Conservation (phyloP, 1,140 invertebrate species). For the Zaprionus ornatus region DNA sequence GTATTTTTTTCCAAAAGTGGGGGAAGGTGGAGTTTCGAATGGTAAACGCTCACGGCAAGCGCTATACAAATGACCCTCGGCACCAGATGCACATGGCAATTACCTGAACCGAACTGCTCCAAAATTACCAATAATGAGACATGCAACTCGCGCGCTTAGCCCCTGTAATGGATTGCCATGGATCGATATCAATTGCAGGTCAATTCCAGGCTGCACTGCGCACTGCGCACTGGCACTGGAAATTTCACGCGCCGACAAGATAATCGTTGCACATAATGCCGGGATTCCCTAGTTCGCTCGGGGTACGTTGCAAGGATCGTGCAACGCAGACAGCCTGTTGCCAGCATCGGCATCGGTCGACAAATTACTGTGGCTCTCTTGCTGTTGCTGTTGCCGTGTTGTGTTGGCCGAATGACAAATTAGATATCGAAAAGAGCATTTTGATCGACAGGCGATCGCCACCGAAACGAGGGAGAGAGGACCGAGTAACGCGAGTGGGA, state of each 20-base stretch:
- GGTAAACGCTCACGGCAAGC: background rate
- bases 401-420: slow-evolving; percentile 78
- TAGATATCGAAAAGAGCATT: slow-evolving; percentile 81
- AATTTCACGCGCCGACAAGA: slow-evolving; percentile 81
- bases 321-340: slow-evolving; percentile 75
- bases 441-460: slow-evolving; percentile 81
- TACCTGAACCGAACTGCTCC: slow-evolving; percentile 67
- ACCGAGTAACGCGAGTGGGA: slow-evolving; percentile 29
- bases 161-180: slow-evolving; percentile 81
- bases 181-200: slow-evolving; percentile 83
- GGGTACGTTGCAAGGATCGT: slow-evolving; percentile 61
- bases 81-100: slow-evolving; percentile 44
- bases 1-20: background rate
- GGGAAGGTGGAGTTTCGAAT: background rate
- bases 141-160: slow-evolving; percentile 82
- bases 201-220: slow-evolving; percentile 58
- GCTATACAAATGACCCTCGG: slow-evolving; percentile 47
- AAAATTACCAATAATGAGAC: slow-evolving; percentile 83
- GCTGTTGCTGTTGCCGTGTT: slow-evolving; percentile 19
- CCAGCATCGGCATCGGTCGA: slow-evolving; percentile 30
- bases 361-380: slow-evolving; percentile 43
- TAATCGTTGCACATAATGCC: slow-evolving; percentile 70
- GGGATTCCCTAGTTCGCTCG: slow-evolving; percentile 81
- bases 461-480: slow-evolving; percentile 46
- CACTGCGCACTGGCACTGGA: slow-evolving; percentile 16